Evolutionary conservation across 2,888 invertebrate species (phyloP).

Genomic region (Athripsodes cinereus): DNA sequence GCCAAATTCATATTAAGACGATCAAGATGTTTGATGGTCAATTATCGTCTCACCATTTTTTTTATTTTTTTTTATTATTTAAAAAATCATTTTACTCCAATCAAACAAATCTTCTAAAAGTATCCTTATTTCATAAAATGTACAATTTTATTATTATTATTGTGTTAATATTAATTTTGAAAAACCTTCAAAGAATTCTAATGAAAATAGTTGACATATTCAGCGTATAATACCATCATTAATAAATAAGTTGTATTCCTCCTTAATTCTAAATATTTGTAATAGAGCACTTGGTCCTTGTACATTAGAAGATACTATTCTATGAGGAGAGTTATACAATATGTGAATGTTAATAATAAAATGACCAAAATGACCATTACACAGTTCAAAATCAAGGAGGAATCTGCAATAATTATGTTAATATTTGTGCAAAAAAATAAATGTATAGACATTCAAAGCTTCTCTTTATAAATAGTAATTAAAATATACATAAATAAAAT

Average conservation of each 20-base stretch:
- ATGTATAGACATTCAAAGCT: not conserved
- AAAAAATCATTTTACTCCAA: not conserved
- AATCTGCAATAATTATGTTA: not conserved
- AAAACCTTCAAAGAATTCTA: too few species aligned
- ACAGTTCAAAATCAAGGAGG: not conserved
- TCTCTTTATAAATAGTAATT: not conserved
- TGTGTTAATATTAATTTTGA: too few species aligned
- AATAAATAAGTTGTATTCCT: not conserved
- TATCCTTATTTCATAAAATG: too few species aligned
- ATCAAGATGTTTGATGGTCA: not conserved
- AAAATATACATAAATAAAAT: not conserved
- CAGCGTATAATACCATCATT: not conserved
- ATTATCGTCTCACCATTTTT: not conserved
- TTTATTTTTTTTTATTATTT: not conserved
- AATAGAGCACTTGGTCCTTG: not conserved
- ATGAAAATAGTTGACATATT: too few species aligned
- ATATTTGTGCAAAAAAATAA: not conserved
- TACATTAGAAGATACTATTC: not conserved
- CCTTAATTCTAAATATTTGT: not conserved
- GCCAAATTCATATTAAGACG: not conserved
- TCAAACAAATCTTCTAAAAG: not conserved
- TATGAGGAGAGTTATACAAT: not conserved
- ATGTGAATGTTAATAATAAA: not conserved
- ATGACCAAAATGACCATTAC: not conserved
- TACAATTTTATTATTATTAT: too few species aligned